Evolutionary conservation across 2,888 invertebrate species (phyloP).

Genomic region (Chouioia cunea): DNA sequence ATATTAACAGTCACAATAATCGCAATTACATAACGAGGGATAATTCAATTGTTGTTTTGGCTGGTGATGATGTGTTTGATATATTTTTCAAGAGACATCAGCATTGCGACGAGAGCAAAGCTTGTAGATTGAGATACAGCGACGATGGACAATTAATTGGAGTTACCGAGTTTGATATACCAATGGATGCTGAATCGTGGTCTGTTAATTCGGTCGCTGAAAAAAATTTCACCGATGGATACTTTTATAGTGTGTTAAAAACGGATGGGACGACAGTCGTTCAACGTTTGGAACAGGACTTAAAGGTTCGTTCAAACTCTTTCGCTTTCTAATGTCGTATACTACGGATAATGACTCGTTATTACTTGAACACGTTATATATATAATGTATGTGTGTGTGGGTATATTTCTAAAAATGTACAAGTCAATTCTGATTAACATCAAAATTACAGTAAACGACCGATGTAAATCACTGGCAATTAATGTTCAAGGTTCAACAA

Average conservation of each 20-base stretch:
- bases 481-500: background rate
- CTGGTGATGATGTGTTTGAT: slow-evolving; percentile 17
- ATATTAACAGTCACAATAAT: no score
- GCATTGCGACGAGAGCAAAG: background rate
- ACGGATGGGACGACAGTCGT: background rate
- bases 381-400: no score
- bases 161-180: background rate
- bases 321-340: background rate
- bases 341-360: background rate
- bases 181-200: background rate
- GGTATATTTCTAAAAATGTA: no score
- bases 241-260: slow-evolving; percentile 5
- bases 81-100: slow-evolving; percentile 4
- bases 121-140: slow-evolving; percentile 8
- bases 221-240: slow-evolving; percentile 15
- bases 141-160: background rate
- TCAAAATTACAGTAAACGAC: no score
- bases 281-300: background rate
- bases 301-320: slow-evolving; percentile 12
- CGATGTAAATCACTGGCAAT: background rate
- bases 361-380: background rate
- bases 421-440: no score
- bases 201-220: slow-evolving; percentile 3
- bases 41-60: background rate
- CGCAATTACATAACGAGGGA: background rate